Conservation (phyloP, 2,113 vertebrate species). For the Microtus ochrogaster region DNA sequence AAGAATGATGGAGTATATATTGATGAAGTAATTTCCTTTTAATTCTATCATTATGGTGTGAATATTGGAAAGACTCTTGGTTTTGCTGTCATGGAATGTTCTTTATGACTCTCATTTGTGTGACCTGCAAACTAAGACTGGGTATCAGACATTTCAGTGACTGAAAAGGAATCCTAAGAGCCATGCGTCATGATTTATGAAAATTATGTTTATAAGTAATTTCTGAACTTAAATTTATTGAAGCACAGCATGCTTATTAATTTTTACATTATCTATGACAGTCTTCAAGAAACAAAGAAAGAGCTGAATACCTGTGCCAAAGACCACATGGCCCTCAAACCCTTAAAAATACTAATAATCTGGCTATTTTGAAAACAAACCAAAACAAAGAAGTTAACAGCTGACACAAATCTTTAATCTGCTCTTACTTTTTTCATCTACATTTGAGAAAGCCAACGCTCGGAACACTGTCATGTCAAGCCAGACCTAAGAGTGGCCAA, state of each 20-base stretch:
- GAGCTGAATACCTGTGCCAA: neutral
- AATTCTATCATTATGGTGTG: neutral
- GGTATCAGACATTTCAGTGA: neutral
- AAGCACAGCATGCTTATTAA: neutral
- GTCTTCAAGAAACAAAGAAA: neutral
- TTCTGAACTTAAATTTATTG: conserved; percentile 37
- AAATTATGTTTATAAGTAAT: neutral
- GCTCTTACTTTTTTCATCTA: conserved; percentile 14
- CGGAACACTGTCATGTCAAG: neutral
- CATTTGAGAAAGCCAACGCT: neutral
- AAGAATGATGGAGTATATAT: neutral
- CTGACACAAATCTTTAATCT: conserved; percentile 36
- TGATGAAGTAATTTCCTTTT: neutral
- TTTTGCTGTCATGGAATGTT: neutral
- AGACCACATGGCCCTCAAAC: neutral
- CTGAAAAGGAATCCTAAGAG: conserved; percentile 11
- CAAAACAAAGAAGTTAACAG: neutral
- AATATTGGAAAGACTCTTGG: conserved; percentile 15
- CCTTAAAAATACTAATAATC: neutral
- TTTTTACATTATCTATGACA: neutral
- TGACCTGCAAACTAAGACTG: neutral
- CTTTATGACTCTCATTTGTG: conserved; percentile 33
- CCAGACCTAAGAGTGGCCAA: neutral
- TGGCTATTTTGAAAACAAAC: conserved; percentile 1
- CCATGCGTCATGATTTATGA: neutral